Percentiles rank a stretch among this genome's conserved stretches.
These are phyloP conservation scores for Cecropterus lyciades DNA, from an alignment of 1,140 invertebrate species.

Conservation along the genomic window DNA sequence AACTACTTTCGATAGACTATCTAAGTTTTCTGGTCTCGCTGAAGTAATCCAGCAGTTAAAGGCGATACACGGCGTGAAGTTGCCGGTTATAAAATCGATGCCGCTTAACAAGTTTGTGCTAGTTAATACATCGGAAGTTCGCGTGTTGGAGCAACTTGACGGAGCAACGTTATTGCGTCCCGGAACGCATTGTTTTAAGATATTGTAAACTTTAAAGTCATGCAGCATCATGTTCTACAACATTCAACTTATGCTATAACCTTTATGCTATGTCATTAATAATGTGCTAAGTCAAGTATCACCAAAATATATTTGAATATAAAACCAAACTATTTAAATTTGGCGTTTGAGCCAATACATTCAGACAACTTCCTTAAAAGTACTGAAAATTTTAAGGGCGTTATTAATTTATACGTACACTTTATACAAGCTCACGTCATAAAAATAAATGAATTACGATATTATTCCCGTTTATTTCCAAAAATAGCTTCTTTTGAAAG, in stretches of 20 bases:
- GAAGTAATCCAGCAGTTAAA: slow-evolving; percentile 35
- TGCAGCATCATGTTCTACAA: too few relatives aligned
- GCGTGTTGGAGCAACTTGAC: neutral
- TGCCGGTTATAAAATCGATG: slow-evolving; percentile 54
- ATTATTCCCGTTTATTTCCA: slow-evolving; percentile 22
- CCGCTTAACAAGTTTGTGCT: slow-evolving; percentile 50
- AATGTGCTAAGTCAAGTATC: too few relatives aligned
- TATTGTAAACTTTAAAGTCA: neutral
- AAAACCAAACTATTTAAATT: too few relatives aligned
- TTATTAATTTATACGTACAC: neutral
- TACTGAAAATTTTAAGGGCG: too few relatives aligned
- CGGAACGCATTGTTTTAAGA: neutral
- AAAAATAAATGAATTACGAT: slow-evolving; percentile 18
- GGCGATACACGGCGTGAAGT: slow-evolving; percentile 28
- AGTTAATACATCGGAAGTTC: slow-evolving; percentile 52
- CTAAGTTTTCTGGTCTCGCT: slow-evolving; percentile 47
- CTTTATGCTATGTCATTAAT: too few relatives aligned
- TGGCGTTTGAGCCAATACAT: too few relatives aligned
- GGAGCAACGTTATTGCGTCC: neutral
- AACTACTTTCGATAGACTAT: slow-evolving; percentile 64
- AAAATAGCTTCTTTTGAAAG: slow-evolving; percentile 8
- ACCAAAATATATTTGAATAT: too few relatives aligned
- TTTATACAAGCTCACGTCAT: neutral
- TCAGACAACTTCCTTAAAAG: too few relatives aligned
- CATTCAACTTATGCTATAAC: too few relatives aligned